Conservation (phyloP, 2,888 invertebrate species). For the Stratiomys singularior region DNA sequence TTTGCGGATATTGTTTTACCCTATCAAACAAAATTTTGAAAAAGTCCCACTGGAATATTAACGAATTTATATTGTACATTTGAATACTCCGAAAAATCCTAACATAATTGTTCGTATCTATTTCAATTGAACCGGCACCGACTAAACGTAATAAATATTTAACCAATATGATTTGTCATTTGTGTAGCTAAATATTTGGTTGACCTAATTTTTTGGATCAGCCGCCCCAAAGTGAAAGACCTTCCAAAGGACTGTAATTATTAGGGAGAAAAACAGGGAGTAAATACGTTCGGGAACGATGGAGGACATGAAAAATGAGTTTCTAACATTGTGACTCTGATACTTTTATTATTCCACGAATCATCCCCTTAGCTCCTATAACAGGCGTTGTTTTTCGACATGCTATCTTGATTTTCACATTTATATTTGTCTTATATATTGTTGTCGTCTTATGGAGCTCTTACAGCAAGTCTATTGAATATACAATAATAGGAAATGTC, state of each 20-base stretch:
- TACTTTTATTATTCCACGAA: conserved; percentile 38
- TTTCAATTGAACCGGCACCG: too few relatives aligned
- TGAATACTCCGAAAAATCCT: too few relatives aligned
- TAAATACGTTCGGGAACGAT: conserved; percentile 19
- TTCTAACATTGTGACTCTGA: conserved; percentile 49
- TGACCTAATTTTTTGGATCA: conserved; percentile 53
- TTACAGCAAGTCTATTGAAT: conserved; percentile 12
- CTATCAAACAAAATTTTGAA: too few relatives aligned
- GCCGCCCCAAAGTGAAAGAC: neutral
- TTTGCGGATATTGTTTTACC: too few relatives aligned
- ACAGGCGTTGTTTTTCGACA: conserved; percentile 49
- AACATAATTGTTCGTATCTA: too few relatives aligned
- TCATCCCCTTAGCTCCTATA: conserved; percentile 36
- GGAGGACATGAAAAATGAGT: conserved; percentile 48
- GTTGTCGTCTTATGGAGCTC: conserved; percentile 28
- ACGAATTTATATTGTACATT: too few relatives aligned
- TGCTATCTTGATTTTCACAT: conserved; percentile 50
- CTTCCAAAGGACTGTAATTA: too few relatives aligned
- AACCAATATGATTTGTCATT: too few relatives aligned
- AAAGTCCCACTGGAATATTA: too few relatives aligned
- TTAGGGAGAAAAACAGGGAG: conserved; percentile 20
- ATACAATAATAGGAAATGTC: conserved; percentile 4
- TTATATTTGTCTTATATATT: conserved; percentile 47
- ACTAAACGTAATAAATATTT: too few relatives aligned
- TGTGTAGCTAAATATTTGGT: too few relatives aligned